A percentile compares a stretch with the other conserved stretches of the same genome.
Conservation (phyloP, 2,797 vertebrate genomes). For the Crenichthys baileyi region DNA sequence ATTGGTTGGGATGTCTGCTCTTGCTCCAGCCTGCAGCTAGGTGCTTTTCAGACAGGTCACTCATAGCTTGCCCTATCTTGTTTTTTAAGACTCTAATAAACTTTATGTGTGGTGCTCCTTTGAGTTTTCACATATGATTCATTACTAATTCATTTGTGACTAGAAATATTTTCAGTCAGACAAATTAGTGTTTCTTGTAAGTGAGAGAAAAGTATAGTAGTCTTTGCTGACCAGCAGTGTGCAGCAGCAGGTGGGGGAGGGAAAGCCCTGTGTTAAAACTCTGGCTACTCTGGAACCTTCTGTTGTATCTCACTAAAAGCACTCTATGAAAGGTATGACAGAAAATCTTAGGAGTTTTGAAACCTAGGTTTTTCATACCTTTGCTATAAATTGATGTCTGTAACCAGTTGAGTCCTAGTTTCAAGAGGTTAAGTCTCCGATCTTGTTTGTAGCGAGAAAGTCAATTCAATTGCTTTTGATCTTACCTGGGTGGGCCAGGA, state of each 20-base stretch:
- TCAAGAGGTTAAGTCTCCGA: slow-evolving; percentile 3
- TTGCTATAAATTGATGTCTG: background rate
- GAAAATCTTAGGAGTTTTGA: too few species aligned
- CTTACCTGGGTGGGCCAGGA: slow-evolving; percentile 9
- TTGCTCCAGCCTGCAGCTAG: background rate
- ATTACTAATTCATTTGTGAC: background rate
- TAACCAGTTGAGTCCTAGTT: background rate
- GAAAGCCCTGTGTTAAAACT: background rate
- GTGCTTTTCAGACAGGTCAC: background rate
- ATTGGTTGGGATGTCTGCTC: background rate
- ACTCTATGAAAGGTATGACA: background rate
- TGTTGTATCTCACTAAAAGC: background rate
- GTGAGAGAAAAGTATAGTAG: background rate
- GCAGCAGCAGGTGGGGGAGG: background rate
- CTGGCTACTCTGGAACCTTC: background rate
- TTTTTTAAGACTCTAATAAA: background rate
- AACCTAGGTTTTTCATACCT: too few species aligned
- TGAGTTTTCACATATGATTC: background rate
- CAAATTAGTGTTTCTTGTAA: too few species aligned
- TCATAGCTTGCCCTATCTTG: background rate
- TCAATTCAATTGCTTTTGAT: background rate
- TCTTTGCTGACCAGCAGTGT: background rate
- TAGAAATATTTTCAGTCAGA: too few species aligned
- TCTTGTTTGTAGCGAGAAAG: background rate
- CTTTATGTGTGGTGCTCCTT: background rate